Evolutionary conservation across 2,797 vertebrate species (phyloP), one percentile per base, ranked within the genome.

Genomic region (Hephaestus fuliginosus): DNA sequence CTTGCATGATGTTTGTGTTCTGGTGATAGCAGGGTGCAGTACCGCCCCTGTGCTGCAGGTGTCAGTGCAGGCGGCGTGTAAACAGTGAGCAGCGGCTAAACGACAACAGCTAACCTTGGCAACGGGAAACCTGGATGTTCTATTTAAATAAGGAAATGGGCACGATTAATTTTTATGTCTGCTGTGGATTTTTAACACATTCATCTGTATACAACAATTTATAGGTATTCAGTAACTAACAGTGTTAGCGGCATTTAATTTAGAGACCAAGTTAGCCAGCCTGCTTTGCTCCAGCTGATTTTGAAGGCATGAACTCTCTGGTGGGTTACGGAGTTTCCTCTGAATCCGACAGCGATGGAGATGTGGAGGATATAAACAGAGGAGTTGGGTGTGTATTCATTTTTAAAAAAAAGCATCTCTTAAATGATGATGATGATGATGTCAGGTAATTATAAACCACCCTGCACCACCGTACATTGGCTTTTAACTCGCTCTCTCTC

Each of bases 301-400:
- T 20, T 12, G 8, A 33, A 74, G 43, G 3, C 48, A 95, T 95
- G 94, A 93, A 93, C 78, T 93, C 95, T n/a, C 90, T 96, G 44
- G 95, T 96, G 9, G 94, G 94, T 12, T 96, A 96, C 81, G 94
- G 94, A 46, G 64, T 93, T 33, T 96, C 95, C 10, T 96, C 96
- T 0, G 95, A 93, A 0, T 96, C 95, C 5, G 95, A 96, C 73
- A 93, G 92, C 13, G 95, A 96, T 17, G 92, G 80, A n/a, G 94
- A 93, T 0, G 83, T 5, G 15, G 86, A 84, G 2, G 86, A 79
- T n/a, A 79, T 22, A 63, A 76, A 82, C 57, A 64, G 3, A 1
- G 53, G 18, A 36, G 41, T 1, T 14, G 17, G 74, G 93, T 93
- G 57, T 81, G 55, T 71, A 15, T 25, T 68, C 2, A 43, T 11